Conservation (phyloP, 2,113 vertebrate genomes). For the Pygoscelis antarcticus region DNA sequence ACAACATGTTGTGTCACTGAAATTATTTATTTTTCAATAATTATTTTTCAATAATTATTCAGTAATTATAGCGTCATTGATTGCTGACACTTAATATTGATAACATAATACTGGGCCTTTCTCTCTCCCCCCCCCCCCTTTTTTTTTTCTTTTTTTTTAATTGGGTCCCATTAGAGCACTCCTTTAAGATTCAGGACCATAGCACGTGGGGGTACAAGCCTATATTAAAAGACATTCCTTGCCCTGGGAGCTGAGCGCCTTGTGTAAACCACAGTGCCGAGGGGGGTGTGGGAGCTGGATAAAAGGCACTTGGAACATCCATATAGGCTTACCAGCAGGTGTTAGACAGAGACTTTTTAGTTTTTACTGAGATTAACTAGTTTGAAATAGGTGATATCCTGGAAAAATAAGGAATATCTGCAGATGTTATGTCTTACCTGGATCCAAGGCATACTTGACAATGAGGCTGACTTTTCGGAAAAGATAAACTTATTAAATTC, state of each 20-base stretch:
- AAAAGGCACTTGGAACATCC: not conserved
- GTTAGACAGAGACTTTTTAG: not conserved
- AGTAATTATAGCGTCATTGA: not conserved
- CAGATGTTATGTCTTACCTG: not conserved
- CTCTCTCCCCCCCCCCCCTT: too few species aligned
- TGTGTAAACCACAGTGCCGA: rapidly evolving
- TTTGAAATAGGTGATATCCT: not conserved
- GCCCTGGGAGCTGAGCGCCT: not conserved
- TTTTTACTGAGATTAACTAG: not conserved
- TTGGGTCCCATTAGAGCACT: not conserved
- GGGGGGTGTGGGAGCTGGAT: not conserved
- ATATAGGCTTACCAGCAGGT: not conserved
- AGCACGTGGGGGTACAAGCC: not conserved
- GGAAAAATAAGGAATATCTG: not conserved
- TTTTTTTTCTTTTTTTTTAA: not conserved
- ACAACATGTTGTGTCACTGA: not conserved
- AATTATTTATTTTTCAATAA: not conserved
- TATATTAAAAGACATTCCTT: not conserved
- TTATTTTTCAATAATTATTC: not conserved
- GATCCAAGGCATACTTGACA: not conserved
- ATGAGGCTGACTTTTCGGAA: not conserved
- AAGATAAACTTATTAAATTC: not conserved
- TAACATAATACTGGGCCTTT: not conserved
- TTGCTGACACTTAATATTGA: not conserved
- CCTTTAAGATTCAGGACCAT: not conserved